Percentiles rank a stretch among this genome's conserved stretches.
Evolutionary conservation across 2,888 invertebrate genomes (phyloP).

Genomic region (Choristoneura rosaceana): DNA sequence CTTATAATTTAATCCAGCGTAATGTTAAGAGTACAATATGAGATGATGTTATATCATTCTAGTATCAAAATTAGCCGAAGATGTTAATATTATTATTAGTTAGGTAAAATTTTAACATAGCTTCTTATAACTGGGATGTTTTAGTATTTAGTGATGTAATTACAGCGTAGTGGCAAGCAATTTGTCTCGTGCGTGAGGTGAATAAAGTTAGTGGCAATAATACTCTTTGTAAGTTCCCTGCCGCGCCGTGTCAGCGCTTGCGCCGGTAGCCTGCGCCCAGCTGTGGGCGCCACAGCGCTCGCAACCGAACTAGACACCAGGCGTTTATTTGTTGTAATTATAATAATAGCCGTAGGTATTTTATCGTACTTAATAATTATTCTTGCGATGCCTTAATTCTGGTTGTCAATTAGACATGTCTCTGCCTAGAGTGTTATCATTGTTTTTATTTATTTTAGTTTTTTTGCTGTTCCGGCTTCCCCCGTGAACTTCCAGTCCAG

Average conservation of each 20-base stretch:
- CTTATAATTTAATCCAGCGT: constrained; percentile 80
- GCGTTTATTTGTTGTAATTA: constrained; percentile 84
- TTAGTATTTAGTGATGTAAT: constrained; percentile 83
- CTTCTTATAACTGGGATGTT: constrained; percentile 86
- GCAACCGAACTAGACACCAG: constrained; percentile 75
- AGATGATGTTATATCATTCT: constrained; percentile 85
- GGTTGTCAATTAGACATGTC: constrained; percentile 86
- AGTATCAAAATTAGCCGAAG: constrained; percentile 87
- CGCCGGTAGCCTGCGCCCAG: constrained; percentile 45
- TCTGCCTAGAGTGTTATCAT: constrained; percentile 85
- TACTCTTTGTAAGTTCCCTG: constrained; percentile 79
- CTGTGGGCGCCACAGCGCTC: constrained; percentile 51
- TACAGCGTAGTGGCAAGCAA: constrained; percentile 77
- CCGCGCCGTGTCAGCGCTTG: constrained; percentile 63
- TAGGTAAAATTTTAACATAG: constrained; percentile 85
- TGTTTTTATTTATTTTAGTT: constrained; percentile 82
- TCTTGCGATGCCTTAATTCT: constrained; percentile 87
- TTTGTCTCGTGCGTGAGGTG: constrained; percentile 75
- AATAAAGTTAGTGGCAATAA: constrained; percentile 81
- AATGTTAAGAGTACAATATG: constrained; percentile 86
- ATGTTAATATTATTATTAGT: constrained; percentile 85
- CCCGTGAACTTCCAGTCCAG: constrained; percentile 86
- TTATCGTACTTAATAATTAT: constrained; percentile 86
- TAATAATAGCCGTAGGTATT: constrained; percentile 86
- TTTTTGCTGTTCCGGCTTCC: constrained; percentile 84